These are phyloP conservation scores for Ormyrus nitidulus DNA, from an alignment of 2,888 invertebrate species.

Conservation along the genomic window DNA sequence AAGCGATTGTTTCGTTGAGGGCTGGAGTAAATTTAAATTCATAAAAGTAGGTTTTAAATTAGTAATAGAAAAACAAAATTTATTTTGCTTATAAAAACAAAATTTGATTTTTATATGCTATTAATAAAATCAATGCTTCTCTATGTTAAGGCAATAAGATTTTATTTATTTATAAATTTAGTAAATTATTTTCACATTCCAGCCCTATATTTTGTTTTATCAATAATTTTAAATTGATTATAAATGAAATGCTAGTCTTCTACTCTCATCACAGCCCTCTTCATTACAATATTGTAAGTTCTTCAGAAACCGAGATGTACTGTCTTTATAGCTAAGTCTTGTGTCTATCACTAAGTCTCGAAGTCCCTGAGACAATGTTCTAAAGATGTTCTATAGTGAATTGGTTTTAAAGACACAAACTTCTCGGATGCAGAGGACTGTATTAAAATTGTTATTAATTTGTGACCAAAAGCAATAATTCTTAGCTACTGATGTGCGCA, in stretches of 20 bases:
- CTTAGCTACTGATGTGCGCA: background rate
- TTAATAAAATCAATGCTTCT: too few species aligned
- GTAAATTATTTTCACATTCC: slow-evolving; percentile 6
- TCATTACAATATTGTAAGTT: slow-evolving; percentile 34
- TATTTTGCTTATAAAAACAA: too few species aligned
- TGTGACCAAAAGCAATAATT: slow-evolving; percentile 17
- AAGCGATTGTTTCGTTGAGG: background rate
- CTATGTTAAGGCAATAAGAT: background rate
- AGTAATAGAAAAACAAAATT: too few species aligned
- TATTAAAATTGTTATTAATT: background rate
- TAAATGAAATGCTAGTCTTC: slow-evolving; percentile 54
- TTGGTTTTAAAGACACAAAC: background rate
- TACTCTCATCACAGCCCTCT: slow-evolving; percentile 57
- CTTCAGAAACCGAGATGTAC: slow-evolving; percentile 10
- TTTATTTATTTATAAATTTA: background rate
- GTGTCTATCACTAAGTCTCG: background rate
- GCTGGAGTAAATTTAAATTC: slow-evolving; percentile 3
- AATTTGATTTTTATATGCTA: too few species aligned
- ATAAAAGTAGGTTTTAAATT: background rate
- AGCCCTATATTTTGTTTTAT: slow-evolving; percentile 15
- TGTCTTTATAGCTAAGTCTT: too few species aligned
- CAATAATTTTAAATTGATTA: slow-evolving; percentile 13
- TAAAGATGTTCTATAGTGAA: background rate
- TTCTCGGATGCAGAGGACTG: slow-evolving; percentile 23
- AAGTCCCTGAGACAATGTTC: background rate